phyloP scores from a whole-genome alignment of 2,113 vertebrate genomes.

The Melospiza georgiana region DNA sequence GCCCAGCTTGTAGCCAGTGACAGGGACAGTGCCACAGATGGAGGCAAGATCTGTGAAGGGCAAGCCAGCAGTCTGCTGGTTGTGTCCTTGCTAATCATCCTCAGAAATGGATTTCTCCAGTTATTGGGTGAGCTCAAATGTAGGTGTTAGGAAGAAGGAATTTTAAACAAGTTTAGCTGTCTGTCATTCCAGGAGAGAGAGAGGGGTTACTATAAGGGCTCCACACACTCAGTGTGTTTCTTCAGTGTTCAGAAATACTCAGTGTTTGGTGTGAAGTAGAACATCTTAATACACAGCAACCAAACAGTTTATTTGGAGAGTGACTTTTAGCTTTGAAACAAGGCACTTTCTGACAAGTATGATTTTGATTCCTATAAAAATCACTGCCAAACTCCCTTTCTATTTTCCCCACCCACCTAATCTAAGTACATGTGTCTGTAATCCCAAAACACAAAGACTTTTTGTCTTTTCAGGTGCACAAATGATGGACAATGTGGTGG shows the following conservation, averaged over 20 bases:
- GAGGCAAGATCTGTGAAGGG: not conserved
- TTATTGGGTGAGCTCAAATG: not conserved
- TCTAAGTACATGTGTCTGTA: not conserved
- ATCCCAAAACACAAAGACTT: not conserved
- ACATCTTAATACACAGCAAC: not conserved
- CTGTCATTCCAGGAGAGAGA: not conserved
- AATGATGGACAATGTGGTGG: not conserved
- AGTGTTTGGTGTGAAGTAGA: not conserved
- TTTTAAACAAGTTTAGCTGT: not conserved
- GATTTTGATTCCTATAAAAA: not conserved
- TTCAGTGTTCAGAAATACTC: not conserved
- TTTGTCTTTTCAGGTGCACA: not conserved
- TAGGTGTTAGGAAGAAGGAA: not conserved
- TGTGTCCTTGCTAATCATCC: not conserved
- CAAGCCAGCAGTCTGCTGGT: not conserved
- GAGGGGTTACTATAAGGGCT: not conserved
- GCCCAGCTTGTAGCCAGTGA: not conserved
- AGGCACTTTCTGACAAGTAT: not conserved
- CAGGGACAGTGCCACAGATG: not conserved
- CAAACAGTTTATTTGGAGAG: not conserved
- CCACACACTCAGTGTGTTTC: not conserved
- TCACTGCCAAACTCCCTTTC: not conserved
- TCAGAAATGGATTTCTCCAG: fast-evolving
- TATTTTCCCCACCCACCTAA: not conserved
- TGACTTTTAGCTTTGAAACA: not conserved